phyloP scores from a whole-genome alignment of 2,113 vertebrate genomes.

The Dolichotis patagonum region DNA sequence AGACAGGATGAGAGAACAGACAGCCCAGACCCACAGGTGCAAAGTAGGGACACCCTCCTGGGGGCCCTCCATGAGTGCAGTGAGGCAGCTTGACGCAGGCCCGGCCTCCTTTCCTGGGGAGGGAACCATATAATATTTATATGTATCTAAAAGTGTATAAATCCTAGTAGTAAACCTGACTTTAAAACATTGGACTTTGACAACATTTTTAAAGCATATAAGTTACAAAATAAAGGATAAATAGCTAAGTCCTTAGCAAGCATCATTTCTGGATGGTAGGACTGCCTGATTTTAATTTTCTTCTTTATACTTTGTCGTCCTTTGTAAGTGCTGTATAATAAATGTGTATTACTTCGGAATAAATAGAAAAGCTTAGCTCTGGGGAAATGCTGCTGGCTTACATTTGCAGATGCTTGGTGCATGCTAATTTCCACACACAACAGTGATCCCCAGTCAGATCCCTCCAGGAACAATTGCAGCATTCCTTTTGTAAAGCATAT shows the following conservation, averaged over 20 bases:
- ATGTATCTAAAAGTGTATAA: neutral
- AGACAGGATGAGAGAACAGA: neutral
- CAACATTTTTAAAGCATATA: neutral
- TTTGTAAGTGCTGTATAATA: slow-evolving; percentile 9
- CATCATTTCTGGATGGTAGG: neutral
- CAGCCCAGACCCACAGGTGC: no score
- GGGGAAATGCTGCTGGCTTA: neutral
- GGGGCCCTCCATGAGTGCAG: neutral
- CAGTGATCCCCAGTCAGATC: neutral
- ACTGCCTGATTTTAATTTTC: slow-evolving; percentile 28
- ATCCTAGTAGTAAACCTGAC: neutral
- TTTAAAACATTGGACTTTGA: slow-evolving; percentile 4
- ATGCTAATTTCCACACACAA: neutral
- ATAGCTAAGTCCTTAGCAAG: neutral
- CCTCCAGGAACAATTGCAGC: neutral
- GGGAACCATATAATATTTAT: neutral
- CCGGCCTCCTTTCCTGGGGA: neutral
- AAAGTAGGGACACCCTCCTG: no score
- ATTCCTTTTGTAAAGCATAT: neutral
- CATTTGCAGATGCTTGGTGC: neutral
- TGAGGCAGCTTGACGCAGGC: rapidly evolving
- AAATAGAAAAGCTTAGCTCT: slow-evolving; percentile 37
- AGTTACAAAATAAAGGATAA: neutral
- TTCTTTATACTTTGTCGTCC: neutral
- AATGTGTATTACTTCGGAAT: slow-evolving; percentile 29